A percentile compares a stretch with the other conserved stretches of the same genome.
These are phyloP conservation scores for Stichopus horrens DNA, from an alignment of 53 echinoderm and acorn worm genomes.

Conservation along the genomic window DNA sequence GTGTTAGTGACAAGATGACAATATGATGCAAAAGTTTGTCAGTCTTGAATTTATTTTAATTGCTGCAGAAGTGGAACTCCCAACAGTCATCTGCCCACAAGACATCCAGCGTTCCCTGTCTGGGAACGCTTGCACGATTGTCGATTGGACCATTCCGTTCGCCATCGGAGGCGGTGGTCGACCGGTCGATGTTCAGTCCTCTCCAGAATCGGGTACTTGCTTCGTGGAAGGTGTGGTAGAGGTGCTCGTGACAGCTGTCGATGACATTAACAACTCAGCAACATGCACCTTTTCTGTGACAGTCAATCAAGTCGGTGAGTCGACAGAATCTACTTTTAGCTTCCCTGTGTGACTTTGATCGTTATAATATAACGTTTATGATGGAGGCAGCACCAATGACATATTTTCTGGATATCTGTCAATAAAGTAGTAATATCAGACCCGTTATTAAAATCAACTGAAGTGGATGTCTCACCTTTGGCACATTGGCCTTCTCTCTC, in stretches of 20 bases:
- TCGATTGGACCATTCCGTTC: slow-evolving; percentile 22
- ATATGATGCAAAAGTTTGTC: too few species aligned
- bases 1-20: too few species aligned
- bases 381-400: too few species aligned
- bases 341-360: background rate
- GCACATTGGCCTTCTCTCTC: too few species aligned
- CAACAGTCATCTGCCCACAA: slow-evolving; percentile 22
- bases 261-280: background rate
- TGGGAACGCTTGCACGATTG: background rate
- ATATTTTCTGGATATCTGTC: too few species aligned
- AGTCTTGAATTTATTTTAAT: too few species aligned
- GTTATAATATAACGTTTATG: too few species aligned
- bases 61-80: background rate
- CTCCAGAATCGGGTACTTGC: slow-evolving; percentile 4
- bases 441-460: too few species aligned
- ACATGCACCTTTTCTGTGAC: slow-evolving; percentile 13
- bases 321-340: background rate
- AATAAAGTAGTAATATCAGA: too few species aligned
- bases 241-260: slow-evolving; percentile 6
- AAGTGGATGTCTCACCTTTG: too few species aligned
- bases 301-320: slow-evolving; percentile 12
- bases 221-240: background rate
- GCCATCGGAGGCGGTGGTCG: background rate
- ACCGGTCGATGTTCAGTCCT: background rate
- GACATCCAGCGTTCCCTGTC: background rate